Evolutionary conservation across 2,797 vertebrate species (phyloP), one percentile per base, ranked within the genome.

Genomic region (Leptatherina wallacei): DNA sequence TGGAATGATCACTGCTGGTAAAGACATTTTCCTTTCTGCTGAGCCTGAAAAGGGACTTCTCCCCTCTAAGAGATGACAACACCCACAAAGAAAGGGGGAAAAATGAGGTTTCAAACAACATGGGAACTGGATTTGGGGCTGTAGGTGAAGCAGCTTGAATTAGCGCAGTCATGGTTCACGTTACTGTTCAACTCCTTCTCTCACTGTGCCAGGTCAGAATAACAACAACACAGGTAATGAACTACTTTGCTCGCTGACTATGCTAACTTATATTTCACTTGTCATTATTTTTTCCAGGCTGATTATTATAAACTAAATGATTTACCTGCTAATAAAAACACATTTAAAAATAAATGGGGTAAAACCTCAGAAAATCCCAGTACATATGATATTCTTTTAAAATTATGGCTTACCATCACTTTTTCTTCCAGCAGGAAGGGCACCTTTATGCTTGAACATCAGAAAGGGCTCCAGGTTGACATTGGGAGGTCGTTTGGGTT

Each of bases 401-500:
- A 27, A 20, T 12, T 16, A 8, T 69, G 35, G 85, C 91, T 86
- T 75, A 95, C 94, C 84, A 0, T 86, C 54, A 36, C 0, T 73
- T 18, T 56, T 83, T 61, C 64, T 87, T 0, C 18, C 44, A 2
- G 69, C 57, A 7, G 70, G 64, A 0, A 49, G 67, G 0, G 47
- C 61, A 4, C 44, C 44, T 84, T 75, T 63, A 82, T 32, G 57
- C 32, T 0, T 86, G 4, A 29, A 20, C 52, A 24, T 86, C 49
- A 16, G 3, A 33, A 68, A 93, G 2, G 75, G 84, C 58, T 95
- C 91, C 74, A 96, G 84, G 68, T 90, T 90, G 61, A 96, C 91
- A 2, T 18, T 40, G 0, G 91, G 92, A 24, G 95, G 95, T 3
- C 95, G 91, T 79, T 85, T 95, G 44, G 95, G 95, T 78, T 95